phyloP scores from a whole-genome alignment of 2,113 vertebrate genomes.

The Melanotaenia duboulayi region DNA sequence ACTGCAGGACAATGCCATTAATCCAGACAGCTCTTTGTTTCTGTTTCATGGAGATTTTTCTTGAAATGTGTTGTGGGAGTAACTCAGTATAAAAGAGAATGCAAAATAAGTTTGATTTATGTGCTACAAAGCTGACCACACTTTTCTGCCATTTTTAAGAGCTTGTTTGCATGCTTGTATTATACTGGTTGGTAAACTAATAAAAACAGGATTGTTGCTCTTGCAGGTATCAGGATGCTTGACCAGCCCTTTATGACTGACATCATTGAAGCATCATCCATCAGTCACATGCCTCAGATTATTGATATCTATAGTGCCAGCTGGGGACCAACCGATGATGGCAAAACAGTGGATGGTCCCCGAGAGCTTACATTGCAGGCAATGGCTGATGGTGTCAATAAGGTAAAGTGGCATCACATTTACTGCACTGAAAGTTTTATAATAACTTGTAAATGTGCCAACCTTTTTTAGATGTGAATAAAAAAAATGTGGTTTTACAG shows the following conservation, averaged over 20 bases:
- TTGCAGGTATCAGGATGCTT: slow-evolving; percentile 95
- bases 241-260: slow-evolving; percentile 99
- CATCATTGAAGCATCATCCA: slow-evolving; percentile 98
- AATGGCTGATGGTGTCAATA: slow-evolving; percentile 98
- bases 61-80: slow-evolving; percentile 11
- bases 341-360: slow-evolving; percentile 99
- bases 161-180: slow-evolving; percentile 1
- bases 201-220: neutral
- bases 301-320: slow-evolving; percentile 99
- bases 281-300: slow-evolving; percentile 98
- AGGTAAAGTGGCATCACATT: slow-evolving; percentile 80
- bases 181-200: neutral
- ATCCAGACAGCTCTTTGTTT: slow-evolving; percentile 31
- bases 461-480: neutral
- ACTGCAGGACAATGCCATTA: slow-evolving; percentile 12
- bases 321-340: slow-evolving; percentile 98
- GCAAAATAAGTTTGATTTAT: slow-evolving; percentile 29
- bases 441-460: neutral
- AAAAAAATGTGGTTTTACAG: no score
- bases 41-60: slow-evolving; percentile 30
- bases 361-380: slow-evolving; percentile 96
- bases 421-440: neutral
- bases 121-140: slow-evolving; percentile 3
- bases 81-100: slow-evolving; percentile 19
- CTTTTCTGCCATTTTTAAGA: neutral